These are phyloP conservation scores for Corythornis madagascariensis DNA, from an alignment of 2,113 vertebrate genomes.

Conservation along the genomic window DNA sequence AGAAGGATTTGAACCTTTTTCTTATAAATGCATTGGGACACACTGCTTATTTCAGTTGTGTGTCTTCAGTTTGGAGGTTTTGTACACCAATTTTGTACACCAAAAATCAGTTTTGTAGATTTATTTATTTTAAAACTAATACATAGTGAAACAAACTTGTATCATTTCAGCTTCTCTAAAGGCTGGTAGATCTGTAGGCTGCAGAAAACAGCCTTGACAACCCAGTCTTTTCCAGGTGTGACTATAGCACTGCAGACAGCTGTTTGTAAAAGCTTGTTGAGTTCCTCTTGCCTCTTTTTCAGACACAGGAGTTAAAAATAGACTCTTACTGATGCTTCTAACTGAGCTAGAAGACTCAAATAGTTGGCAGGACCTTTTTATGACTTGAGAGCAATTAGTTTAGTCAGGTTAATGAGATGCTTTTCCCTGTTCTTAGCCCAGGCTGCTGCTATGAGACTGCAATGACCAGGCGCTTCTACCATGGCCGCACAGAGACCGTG, in stretches of 20 bases:
- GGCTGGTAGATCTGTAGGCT: background rate
- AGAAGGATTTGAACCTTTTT: background rate
- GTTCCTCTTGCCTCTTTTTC: background rate
- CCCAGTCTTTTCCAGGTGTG: background rate
- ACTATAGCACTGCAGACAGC: background rate
- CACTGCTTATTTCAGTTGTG: background rate
- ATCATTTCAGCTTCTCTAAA: background rate
- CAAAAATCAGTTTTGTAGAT: too few relatives aligned
- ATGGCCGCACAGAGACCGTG: conserved; percentile 95
- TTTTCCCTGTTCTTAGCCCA: conserved; percentile 71
- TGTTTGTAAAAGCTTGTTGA: background rate
- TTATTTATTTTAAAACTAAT: background rate
- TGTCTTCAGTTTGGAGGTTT: background rate
- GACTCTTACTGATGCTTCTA: background rate
- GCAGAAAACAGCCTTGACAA: background rate
- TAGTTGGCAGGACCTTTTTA: background rate
- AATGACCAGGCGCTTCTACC: conserved; percentile 90
- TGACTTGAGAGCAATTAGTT: background rate
- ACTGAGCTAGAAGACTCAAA: background rate
- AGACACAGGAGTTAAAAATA: background rate
- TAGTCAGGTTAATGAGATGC: background rate
- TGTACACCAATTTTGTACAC: background rate
- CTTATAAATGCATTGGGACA: background rate
- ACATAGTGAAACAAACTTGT: background rate
- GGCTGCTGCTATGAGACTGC: conserved; percentile 96